Base-by-base conservation (phyloP, 2,113 vertebrate species). In the Anseranas semipalmata region DNA sequence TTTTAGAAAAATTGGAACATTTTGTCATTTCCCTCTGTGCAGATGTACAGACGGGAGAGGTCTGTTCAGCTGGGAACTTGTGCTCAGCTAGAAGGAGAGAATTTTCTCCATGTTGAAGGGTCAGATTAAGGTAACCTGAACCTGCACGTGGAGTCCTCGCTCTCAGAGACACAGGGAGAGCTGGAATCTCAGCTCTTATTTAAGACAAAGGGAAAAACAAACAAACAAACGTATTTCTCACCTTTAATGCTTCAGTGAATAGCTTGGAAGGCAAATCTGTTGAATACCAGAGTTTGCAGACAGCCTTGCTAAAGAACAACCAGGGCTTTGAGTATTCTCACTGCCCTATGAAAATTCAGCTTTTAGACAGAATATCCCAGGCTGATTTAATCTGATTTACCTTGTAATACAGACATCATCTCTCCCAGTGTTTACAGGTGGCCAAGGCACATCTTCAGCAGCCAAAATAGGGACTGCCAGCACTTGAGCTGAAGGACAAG, bases 1-100 rank as follows among this genome's bases (percentile, higher is more conserved):
- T 94, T 94, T 95, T 55, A 90, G 90, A 96, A 86, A 91, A 80
- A 55, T 50, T 16, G 85, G 87, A 93, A 93, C 48, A 75, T 93
- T 96, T 86, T 66, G 93, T 94, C 82, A 93, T 93, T 97, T 96
- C 82, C 78, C 85, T 96, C 78, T 8, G 0, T 18, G 71, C 81
- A 87, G 87, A 94, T 94, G 77, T 48, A 30, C 15, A 20, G 74
- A 74, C 78, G 6, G n/a, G 71, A 91, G 89, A 85, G 35, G 35
- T 33, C 11, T 17, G 32, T 19, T 82, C 60, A 59, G 55, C 66
- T 78, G 82, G 94, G 88, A 93, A 19, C 66, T 62, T n/a, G 2
- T 46, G 67, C 62, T 91, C 82, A 21, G 59, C 48, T 73, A 39
- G 53, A 76, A 63, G 43, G 3, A 67, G 35, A 60, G 76, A 85